Conservation (phyloP, 2,797 vertebrate species). For the Hydrolagus colliei region DNA sequence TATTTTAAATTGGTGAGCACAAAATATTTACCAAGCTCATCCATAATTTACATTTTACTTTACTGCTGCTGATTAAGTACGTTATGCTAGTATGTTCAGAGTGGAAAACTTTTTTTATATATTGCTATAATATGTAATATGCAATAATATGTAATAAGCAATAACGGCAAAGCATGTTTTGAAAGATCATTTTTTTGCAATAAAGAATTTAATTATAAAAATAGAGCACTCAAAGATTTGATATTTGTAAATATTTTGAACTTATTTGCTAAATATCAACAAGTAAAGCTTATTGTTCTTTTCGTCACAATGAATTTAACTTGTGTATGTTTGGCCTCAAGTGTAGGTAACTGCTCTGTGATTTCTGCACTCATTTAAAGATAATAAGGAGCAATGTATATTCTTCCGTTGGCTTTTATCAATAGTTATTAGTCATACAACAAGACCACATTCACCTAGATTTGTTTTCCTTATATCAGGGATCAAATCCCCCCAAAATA, state of each 20-base stretch:
- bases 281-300: too few species aligned
- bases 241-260: too few species aligned
- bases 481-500: background rate
- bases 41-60: conserved; percentile 6
- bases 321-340: background rate
- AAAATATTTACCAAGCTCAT: conserved; percentile 18
- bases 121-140: too few species aligned
- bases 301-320: background rate
- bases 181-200: too few species aligned
- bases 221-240: too few species aligned
- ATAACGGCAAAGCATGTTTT: too few species aligned
- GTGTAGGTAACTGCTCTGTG: background rate
- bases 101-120: too few species aligned
- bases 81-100: background rate
- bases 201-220: too few species aligned
- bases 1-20: background rate
- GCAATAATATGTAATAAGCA: too few species aligned
- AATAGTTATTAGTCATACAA: background rate
- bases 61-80: conserved; percentile 21
- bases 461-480: background rate
- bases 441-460: background rate
- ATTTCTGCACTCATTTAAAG: background rate
- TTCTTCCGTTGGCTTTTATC: background rate
- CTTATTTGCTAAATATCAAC: too few species aligned
- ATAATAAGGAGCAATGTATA: background rate